phyloP scores from a whole-genome alignment of 37 sponge, comb jelly and placozoan species.

The Ianthella basta region DNA sequence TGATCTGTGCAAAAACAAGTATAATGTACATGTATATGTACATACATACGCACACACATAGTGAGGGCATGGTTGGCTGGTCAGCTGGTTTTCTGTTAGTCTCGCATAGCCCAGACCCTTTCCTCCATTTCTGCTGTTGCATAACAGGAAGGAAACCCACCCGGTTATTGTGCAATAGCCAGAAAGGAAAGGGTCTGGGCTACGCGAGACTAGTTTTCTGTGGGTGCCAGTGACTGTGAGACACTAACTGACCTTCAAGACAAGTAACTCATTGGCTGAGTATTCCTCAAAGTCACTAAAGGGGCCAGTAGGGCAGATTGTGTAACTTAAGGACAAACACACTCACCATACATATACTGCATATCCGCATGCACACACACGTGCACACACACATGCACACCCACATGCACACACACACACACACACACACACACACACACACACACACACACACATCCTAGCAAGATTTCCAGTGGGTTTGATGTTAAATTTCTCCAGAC shows the following conservation, averaged over 20 bases:
- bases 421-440: neutral
- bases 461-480: constrained; percentile 21
- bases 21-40: neutral
- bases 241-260: constrained; percentile 39
- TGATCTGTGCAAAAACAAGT: constrained; percentile 58
- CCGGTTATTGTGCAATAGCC: no score
- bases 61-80: no score
- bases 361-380: constrained; percentile 35
- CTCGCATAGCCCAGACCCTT: no score
- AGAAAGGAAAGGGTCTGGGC: no score
- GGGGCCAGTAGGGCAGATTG: neutral
- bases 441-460: constrained; percentile 29
- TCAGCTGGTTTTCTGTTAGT: no score
- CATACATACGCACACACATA: neutral
- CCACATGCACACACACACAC: neutral
- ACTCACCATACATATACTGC: neutral
- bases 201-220: no score
- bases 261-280: neutral
- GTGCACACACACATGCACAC: constrained; percentile 40
- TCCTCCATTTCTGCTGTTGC: no score
- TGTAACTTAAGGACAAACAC: neutral
- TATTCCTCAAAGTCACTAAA: neutral
- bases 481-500: constrained; percentile 75
- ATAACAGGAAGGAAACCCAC: no score
- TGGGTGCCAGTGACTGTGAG: no score